Conservation (phyloP, 2,113 vertebrate genomes). For the Murina feae region DNA sequence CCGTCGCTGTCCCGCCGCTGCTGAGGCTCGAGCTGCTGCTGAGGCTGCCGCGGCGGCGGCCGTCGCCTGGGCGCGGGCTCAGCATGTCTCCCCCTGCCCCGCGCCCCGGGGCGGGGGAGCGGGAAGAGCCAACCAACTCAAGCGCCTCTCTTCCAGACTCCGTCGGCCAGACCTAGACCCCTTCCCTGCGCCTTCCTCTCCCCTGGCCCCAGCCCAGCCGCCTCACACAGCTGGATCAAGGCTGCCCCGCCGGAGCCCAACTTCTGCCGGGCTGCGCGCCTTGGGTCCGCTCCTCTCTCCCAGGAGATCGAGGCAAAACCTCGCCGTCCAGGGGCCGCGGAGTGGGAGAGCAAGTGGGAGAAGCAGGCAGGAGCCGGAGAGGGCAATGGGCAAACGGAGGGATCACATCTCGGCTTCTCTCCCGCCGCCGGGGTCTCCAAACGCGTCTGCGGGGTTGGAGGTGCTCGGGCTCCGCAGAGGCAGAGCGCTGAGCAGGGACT, state of each 20-base stretch:
- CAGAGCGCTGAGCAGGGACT: not conserved
- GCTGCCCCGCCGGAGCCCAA: conserved; percentile 27
- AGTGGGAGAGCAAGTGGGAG: not conserved
- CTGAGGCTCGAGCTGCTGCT: conserved; percentile 47
- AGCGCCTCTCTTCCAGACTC: not conserved
- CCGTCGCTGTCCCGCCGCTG: conserved; percentile 77
- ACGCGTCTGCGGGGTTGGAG: not conserved
- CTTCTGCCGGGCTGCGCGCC: conserved; percentile 32
- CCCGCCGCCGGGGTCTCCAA: not conserved
- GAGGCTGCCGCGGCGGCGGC: conserved; percentile 10
- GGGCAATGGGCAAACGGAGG: not conserved
- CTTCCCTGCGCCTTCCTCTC: not conserved
- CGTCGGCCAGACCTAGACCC: not conserved
- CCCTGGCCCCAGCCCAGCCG: not conserved
- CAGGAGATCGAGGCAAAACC: not conserved
- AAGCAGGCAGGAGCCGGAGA: not conserved
- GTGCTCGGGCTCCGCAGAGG: not conserved
- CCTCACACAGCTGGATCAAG: not conserved
- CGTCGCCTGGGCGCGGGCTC: conserved; percentile 34
- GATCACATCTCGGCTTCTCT: conserved; percentile 20
- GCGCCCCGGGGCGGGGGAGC: not conserved
- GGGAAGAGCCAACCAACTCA: not conserved
- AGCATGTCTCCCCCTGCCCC: conserved; percentile 45
- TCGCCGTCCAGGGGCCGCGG: not conserved
- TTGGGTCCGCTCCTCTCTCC: not conserved